Evolutionary conservation across 2,888 invertebrate species (phyloP), one percentile per base, ranked within the genome.

Genomic region (Unio delphinus): DNA sequence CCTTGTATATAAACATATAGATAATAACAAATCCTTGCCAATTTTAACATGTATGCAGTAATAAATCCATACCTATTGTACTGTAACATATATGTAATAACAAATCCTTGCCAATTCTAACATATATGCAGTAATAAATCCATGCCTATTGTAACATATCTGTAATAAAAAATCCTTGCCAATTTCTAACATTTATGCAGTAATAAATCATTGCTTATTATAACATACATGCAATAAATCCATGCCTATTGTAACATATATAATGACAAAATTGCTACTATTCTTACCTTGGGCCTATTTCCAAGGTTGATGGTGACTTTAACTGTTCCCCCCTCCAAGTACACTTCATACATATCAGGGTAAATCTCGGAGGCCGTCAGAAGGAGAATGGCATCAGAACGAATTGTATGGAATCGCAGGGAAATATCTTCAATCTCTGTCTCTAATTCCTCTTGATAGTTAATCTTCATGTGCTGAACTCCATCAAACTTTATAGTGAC

Each of bases 361-460:
- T 93, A 93, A 28, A 80, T 79, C 74, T 93, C 93, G 0, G 95
- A 94, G 67, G 94, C 94, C 4, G 96, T 96, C 75, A 95, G 92
- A 78, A 97, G 91, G 26, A 88, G 83, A 30, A 89, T 76, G 55
- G 88, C 91, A 28, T 94, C 93, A 1, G 95, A 94, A 73, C 94
- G 93, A 34, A 93, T 93, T 4, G 97, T 97, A 78, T 94, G 93
- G 90, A 98, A 97, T 67, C 97, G 92, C 65, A 98, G 91, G 60
- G 95, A 92, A 71, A 97, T 92, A 87, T 97, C 96, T 89, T 98
- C 98, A 0, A 96, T 96, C 89, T 97, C 96, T 0, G 96, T 86
- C 5, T 68, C 92, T 74, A 95, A 94, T 74, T 94, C 94, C n/a
- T 93, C 93, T 69, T 94, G 83, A 78, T 91, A 90, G 63, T 94